These are phyloP conservation scores for Pandemis heparana DNA, from an alignment of 2,888 invertebrate species.

Conservation along the genomic window DNA sequence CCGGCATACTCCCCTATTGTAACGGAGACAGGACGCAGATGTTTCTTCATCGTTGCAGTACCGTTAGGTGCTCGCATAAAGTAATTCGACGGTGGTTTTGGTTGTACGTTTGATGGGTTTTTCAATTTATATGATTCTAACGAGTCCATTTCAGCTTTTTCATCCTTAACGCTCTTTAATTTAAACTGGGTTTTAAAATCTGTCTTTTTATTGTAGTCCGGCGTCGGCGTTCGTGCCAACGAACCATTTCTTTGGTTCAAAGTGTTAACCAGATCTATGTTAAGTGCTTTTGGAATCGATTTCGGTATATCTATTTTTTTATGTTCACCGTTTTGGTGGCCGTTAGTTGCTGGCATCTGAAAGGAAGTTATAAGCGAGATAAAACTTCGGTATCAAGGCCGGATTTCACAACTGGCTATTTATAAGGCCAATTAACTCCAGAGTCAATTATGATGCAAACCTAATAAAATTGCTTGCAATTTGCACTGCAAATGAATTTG, in stretches of 20 bases:
- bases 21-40: slow-evolving; percentile 87
- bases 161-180: slow-evolving; percentile 71
- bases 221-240: slow-evolving; percentile 72
- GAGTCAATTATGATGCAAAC: slow-evolving; percentile 40
- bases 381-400: slow-evolving; percentile 40
- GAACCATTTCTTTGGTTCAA: slow-evolving; percentile 68
- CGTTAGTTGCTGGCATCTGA: slow-evolving; percentile 74
- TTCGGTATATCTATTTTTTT: slow-evolving; percentile 55
- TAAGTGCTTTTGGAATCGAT: slow-evolving; percentile 51
- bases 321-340: slow-evolving; percentile 66
- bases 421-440: slow-evolving; percentile 37
- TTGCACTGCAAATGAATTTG: slow-evolving; percentile 34
- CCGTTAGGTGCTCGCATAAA: slow-evolving; percentile 86
- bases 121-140: slow-evolving; percentile 91
- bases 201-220: slow-evolving; percentile 70
- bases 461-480: slow-evolving; percentile 26
- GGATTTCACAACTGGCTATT: slow-evolving; percentile 32
- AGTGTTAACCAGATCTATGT: slow-evolving; percentile 59
- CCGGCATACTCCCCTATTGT: slow-evolving; percentile 90
- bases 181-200: slow-evolving; percentile 55
- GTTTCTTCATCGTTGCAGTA: slow-evolving; percentile 85
- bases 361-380: slow-evolving; percentile 35
- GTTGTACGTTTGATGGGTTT: slow-evolving; percentile 86
- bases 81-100: slow-evolving; percentile 89
- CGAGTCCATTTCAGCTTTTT: slow-evolving; percentile 90